Evolutionary conservation across 2,797 vertebrate species (phyloP).

Genomic region (Myotis vivesi): DNA sequence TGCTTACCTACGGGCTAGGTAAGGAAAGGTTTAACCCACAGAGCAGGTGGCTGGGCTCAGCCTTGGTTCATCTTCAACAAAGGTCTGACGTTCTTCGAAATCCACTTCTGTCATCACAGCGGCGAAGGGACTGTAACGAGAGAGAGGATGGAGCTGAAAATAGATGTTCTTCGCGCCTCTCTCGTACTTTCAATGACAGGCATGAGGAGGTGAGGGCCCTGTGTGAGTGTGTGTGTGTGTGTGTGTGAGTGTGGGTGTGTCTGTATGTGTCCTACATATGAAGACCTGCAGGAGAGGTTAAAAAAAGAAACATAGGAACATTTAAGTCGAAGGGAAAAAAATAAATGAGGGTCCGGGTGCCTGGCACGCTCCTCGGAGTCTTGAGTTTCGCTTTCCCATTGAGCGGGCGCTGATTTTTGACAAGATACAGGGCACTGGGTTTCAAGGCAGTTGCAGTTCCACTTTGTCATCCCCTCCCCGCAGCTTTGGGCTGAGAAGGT

Average conservation of each 20-base stretch:
- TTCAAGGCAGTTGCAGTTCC: conserved; percentile 72
- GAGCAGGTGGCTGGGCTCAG: conserved; percentile 82
- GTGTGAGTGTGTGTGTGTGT: conserved; percentile 37
- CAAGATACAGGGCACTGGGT: conserved; percentile 80
- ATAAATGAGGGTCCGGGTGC: conserved; percentile 81
- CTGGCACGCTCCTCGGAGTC: conserved; percentile 79
- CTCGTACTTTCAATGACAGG: conserved; percentile 84
- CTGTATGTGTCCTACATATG: conserved; percentile 78
- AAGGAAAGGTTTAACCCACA: conserved; percentile 76
- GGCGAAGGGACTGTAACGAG: conserved; percentile 82
- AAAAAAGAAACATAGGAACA: conserved; percentile 82
- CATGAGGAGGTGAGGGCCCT: conserved; percentile 57
- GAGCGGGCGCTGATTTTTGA: conserved; percentile 81
- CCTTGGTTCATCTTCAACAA: conserved; percentile 82
- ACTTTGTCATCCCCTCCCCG: conserved; percentile 77
- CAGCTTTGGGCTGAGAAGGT: conserved; percentile 77
- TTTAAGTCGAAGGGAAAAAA: conserved; percentile 81
- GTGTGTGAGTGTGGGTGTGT: conserved; percentile 42
- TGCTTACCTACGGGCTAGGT: conserved; percentile 58
- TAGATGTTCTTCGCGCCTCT: conserved; percentile 82
- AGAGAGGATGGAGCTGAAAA: conserved; percentile 81
- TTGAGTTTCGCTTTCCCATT: conserved; percentile 80
- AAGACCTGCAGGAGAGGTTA: conserved; percentile 83
- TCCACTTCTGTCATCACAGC: conserved; percentile 74
- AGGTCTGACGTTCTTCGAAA: conserved; percentile 82